Base-by-base conservation (phyloP, 2,113 vertebrate species). In the Bostrychus sinensis region DNA sequence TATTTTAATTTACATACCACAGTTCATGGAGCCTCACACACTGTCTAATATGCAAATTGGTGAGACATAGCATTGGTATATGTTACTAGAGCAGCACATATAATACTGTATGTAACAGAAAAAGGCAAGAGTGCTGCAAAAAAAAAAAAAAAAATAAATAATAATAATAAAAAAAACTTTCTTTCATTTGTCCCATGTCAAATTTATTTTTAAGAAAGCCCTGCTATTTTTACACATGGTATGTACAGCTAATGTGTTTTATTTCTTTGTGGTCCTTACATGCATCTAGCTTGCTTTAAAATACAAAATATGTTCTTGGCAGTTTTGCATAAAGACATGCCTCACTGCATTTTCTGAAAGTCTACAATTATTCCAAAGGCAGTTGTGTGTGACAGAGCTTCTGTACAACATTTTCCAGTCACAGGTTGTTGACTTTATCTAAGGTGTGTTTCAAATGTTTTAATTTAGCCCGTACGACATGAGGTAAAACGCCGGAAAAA, bases 211-310 rank as follows among this genome's bases (percentile, higher is more conserved):
- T 91, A 92, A 83, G 88, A 94, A 94, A 92, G 83, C 79, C 88
- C 78, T 90, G 86, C 84, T 71, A 81, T 93, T 91, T 93, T 88
- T 92, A 94, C 92, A 94, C 75, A 81, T 79, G 73, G 68, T 93
- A 94, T 94, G 81, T 94, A 95, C 92, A 95, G 61, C 72, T 12
- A n/a, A n/a, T n/a, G n/a, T n/a, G 53, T 64, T 80, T 89, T 67
- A 78, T n/a, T n/a, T 80, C 86, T 82, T 72, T 45, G 84, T 45
- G 37, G 74, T 89, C 74, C 53, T 84, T 86, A 86, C 93, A 95
- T 95, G 94, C 94, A 91, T 86, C 78, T 86, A 66, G 76, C 62
- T 48, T 58, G 37, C 53, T 88, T 77, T 82, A 58, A 77, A 80
- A 91, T 94, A 93, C 79, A 93, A 94, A 89, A 83, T 81, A 87